A percentile compares a stretch with the other conserved stretches of the same genome.
phyloP scores from a whole-genome alignment of 2,888 invertebrate species.

The Machimus rusticus region DNA sequence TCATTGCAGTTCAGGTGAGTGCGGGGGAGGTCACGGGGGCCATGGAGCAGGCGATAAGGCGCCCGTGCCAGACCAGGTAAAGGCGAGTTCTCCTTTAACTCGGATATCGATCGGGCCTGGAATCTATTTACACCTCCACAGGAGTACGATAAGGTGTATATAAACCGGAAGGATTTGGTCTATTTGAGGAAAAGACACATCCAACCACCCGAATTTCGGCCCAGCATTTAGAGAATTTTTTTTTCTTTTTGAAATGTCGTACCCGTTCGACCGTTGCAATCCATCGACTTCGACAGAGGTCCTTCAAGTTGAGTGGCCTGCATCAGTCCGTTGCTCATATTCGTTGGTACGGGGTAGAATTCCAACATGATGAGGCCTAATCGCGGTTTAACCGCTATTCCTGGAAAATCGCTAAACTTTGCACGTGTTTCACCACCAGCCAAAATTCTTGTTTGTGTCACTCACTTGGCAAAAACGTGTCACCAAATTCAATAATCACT shows the following conservation, averaged over 20 bases:
- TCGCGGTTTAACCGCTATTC: constrained; percentile 17
- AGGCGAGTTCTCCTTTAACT: constrained; percentile 30
- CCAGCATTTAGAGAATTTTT: background rate
- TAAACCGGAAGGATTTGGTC: background rate
- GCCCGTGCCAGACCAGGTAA: background rate
- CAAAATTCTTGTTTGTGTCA: constrained; percentile 15
- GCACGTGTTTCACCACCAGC: constrained; percentile 1
- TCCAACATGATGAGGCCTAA: constrained; percentile 42
- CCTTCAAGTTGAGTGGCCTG: constrained; percentile 45
- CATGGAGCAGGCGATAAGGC: background rate
- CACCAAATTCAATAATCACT: constrained; percentile 10
- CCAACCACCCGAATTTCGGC: background rate
- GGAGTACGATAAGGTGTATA: background rate
- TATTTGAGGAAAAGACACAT: background rate
- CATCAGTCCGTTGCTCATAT: constrained; percentile 46
- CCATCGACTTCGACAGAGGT: constrained; percentile 67
- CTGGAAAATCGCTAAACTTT: background rate
- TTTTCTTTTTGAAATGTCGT: constrained; percentile 40
- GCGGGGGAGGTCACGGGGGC: background rate
- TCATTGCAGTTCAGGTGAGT: background rate
- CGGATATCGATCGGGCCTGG: constrained; percentile 15
- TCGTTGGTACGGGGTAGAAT: constrained; percentile 58
- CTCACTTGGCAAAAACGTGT: background rate
- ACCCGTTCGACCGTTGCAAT: constrained; percentile 72
- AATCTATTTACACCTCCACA: constrained; percentile 15